phyloP scores from a whole-genome alignment of 1,140 invertebrate species.

The Plectrocnemia conspersa region DNA sequence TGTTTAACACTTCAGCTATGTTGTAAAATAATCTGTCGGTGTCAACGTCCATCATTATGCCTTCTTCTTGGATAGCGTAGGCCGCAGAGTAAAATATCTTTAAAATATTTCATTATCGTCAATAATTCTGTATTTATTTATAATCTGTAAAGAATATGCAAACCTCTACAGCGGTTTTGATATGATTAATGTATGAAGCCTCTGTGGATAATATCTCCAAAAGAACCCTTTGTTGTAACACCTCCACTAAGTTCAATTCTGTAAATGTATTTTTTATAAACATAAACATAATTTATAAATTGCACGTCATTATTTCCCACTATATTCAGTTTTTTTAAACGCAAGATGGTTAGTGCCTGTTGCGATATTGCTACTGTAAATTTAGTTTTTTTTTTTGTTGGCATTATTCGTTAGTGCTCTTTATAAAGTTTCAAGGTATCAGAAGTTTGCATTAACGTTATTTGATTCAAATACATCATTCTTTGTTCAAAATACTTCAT shows the following conservation, averaged over 20 bases:
- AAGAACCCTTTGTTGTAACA: slow-evolving; percentile 19
- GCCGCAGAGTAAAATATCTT: slow-evolving; percentile 28
- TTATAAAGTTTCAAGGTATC: too few species aligned
- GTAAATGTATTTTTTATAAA: background rate
- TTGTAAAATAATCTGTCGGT: slow-evolving; percentile 23
- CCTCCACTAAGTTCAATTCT: slow-evolving; percentile 15
- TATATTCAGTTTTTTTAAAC: background rate
- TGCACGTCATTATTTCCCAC: background rate
- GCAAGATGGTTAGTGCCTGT: background rate
- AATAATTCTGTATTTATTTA: background rate
- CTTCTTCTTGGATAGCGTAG: slow-evolving; percentile 17
- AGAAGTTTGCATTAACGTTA: too few species aligned
- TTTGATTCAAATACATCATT: too few species aligned
- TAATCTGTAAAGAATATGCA: background rate
- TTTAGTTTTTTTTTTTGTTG: slow-evolving; percentile 2
- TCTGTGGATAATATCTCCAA: slow-evolving; percentile 28
- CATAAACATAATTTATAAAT: background rate
- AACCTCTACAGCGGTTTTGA: slow-evolving; percentile 24
- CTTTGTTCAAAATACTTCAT: too few species aligned
- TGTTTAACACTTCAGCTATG: slow-evolving; percentile 19
- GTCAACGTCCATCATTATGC: slow-evolving; percentile 24
- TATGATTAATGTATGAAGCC: slow-evolving; percentile 23
- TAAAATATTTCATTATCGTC: background rate
- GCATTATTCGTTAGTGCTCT: slow-evolving; percentile 1
- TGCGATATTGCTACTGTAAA: background rate